These are phyloP conservation scores for Drosophila parthenogenetica DNA, from an alignment of 2,888 invertebrate genomes.

Conservation along the genomic window DNA sequence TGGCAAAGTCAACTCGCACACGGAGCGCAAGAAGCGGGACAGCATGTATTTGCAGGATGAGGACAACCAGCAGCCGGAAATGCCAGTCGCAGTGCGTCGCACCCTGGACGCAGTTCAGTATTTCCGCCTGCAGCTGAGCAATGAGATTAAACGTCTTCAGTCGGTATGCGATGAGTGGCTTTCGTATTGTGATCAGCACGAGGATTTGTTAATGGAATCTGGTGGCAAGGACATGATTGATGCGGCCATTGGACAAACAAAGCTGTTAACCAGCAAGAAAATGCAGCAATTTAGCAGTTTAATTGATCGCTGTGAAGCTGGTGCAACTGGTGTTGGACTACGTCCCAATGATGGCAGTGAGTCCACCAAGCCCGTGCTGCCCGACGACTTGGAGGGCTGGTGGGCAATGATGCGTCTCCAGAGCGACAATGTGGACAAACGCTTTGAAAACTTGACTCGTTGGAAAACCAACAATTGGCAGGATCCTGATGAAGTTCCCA, in stretches of 20 bases:
- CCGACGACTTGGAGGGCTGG: conserved; percentile 90
- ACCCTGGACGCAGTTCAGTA: conserved; percentile 78
- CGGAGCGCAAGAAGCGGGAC: conserved; percentile 84
- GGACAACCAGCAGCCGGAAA: conserved; percentile 27
- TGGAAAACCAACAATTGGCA: conserved; percentile 82
- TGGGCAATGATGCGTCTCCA: conserved; percentile 88
- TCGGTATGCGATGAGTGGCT: conserved; percentile 86
- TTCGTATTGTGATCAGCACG: conserved; percentile 74
- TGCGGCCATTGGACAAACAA: conserved; percentile 91
- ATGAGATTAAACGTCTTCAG: conserved; percentile 85
- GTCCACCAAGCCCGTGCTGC: conserved; percentile 75
- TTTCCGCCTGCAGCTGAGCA: conserved; percentile 83
- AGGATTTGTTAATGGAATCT: conserved; percentile 81
- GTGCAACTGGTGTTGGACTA: conserved; percentile 54
- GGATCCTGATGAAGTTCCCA: conserved; percentile 74
- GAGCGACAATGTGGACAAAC: conserved; percentile 83
- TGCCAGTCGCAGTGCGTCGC: conserved; percentile 42
- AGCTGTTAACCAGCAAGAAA: conserved; percentile 90
- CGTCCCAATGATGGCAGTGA: conserved; percentile 71
- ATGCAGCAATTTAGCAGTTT: conserved; percentile 89
- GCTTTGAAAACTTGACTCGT: conserved; percentile 77
- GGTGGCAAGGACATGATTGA: conserved; percentile 86
- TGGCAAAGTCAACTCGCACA: conserved; percentile 86
- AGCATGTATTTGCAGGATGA: conserved; percentile 71
- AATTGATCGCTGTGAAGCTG: conserved; percentile 84